phyloP scores from a whole-genome alignment of 2,113 vertebrate species.

The Leptodactylus fuscus region DNA sequence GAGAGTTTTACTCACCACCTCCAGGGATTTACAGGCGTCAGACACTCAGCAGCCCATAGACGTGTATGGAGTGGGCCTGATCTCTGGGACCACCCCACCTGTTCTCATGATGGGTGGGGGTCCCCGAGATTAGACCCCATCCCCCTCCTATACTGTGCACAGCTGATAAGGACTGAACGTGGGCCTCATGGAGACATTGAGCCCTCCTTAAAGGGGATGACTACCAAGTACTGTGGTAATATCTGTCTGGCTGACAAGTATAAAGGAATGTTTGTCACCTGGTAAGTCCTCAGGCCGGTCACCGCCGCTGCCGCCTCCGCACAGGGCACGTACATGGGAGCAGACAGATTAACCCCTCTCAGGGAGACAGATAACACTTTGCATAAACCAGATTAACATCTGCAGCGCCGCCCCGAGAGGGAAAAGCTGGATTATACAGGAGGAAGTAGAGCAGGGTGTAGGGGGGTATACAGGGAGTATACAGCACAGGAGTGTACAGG shows the following conservation, averaged over 20 bases:
- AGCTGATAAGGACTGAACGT: too few relatives aligned
- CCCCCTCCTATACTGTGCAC: too few relatives aligned
- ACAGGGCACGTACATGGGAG: not conserved
- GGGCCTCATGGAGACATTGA: too few relatives aligned
- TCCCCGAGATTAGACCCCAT: too few relatives aligned
- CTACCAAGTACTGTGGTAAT: not conserved
- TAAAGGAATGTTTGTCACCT: not conserved
- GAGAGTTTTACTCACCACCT: too few relatives aligned
- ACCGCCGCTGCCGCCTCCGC: not conserved
- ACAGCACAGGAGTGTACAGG: not conserved
- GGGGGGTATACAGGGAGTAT: not conserved
- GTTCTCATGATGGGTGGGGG: too few relatives aligned
- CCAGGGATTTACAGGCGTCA: too few relatives aligned
- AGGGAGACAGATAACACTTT: conserved; percentile 26
- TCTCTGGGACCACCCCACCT: too few relatives aligned
- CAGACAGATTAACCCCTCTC: not conserved
- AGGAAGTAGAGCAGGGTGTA: not conserved
- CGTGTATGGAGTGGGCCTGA: too few relatives aligned
- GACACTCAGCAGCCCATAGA: too few relatives aligned
- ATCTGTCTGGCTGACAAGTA: not conserved
- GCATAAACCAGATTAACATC: conserved; percentile 26
- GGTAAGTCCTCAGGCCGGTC: not conserved
- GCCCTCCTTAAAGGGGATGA: too few relatives aligned
- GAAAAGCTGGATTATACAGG: not conserved
- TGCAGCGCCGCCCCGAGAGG: not conserved